Percentiles rank a stretch among this genome's conserved stretches.
Conservation (phyloP, 2,888 invertebrate genomes). For the Leptarthrus brevirostris region DNA sequence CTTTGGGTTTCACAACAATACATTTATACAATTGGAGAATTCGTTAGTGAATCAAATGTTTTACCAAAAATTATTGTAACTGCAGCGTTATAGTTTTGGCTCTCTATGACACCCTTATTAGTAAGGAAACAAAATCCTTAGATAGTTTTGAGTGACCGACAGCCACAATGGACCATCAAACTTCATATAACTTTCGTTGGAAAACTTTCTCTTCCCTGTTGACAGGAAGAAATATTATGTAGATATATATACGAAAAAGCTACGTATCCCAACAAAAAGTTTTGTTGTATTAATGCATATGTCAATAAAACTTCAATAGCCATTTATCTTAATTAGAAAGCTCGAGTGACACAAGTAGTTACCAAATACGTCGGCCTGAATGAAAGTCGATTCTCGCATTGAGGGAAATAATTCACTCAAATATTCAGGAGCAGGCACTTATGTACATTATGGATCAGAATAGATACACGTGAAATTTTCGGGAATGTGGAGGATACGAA, state of each 20-base stretch:
- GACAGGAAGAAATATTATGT: not conserved
- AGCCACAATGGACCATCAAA: no score
- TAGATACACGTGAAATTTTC: not conserved
- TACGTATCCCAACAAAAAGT: slow-evolving; percentile 1
- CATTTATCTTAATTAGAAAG: slow-evolving; percentile 37
- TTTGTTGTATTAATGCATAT: not conserved
- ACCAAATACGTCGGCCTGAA: slow-evolving; percentile 7
- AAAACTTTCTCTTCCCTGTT: no score
- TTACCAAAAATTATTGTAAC: no score
- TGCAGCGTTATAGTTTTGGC: no score
- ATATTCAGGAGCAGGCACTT: no score
- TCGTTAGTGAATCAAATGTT: no score
- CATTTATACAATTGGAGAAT: no score
- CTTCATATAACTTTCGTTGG: no score
- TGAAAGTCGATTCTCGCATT: not conserved
- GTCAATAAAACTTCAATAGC: slow-evolving; percentile 18
- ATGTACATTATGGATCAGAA: not conserved
- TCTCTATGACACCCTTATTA: no score
- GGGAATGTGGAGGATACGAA: not conserved
- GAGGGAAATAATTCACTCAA: not conserved
- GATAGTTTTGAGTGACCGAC: no score
- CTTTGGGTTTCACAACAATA: no score
- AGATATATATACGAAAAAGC: not conserved
- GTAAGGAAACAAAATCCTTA: no score
- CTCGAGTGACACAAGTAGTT: slow-evolving; percentile 29